A percentile compares a stretch with the other conserved stretches of the same genome.
phyloP scores from a whole-genome alignment of 2,888 invertebrate species.

The Pachliopta kotzebuea region DNA sequence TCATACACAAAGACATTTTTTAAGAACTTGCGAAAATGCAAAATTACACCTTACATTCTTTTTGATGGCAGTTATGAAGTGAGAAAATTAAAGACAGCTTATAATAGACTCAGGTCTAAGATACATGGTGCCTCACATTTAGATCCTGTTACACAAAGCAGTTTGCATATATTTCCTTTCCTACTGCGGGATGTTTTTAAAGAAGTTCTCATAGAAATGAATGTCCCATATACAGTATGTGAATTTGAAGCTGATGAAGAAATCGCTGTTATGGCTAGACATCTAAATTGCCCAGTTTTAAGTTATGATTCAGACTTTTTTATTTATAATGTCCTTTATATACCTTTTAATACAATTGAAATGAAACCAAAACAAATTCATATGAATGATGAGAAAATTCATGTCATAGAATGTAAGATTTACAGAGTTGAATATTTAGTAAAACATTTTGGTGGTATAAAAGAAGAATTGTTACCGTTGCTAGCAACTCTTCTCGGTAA shows the following conservation, averaged over 20 bases:
- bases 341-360: conserved; percentile 87
- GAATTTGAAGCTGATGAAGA: conserved; percentile 95
- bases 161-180: conserved; percentile 85
- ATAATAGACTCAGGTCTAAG: conserved; percentile 80
- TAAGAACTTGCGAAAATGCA: conserved; percentile 84
- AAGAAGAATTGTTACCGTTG: conserved; percentile 86
- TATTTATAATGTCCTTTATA: conserved; percentile 90
- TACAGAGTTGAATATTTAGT: conserved; percentile 87
- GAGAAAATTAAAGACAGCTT: conserved; percentile 85
- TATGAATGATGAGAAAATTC: conserved; percentile 49
- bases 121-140: conserved; percentile 79
- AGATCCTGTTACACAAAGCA: conserved; percentile 78
- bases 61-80: conserved; percentile 90
- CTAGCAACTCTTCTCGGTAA: conserved; percentile 93
- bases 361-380: conserved; percentile 59
- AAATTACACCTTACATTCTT: conserved; percentile 86
- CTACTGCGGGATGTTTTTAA: conserved; percentile 87
- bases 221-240: conserved; percentile 85
- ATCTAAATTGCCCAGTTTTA: conserved; percentile 90
- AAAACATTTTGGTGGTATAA: conserved; percentile 82
- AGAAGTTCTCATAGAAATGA: conserved; percentile 83
- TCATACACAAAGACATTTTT: conserved; percentile 84
- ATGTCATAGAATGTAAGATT: conserved; percentile 83
- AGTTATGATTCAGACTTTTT: conserved; percentile 98
- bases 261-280: conserved; percentile 89